Evolutionary conservation across 2,888 invertebrate species (phyloP), one percentile per base, ranked within the genome.

Genomic region (Bombyx huttoni): DNA sequence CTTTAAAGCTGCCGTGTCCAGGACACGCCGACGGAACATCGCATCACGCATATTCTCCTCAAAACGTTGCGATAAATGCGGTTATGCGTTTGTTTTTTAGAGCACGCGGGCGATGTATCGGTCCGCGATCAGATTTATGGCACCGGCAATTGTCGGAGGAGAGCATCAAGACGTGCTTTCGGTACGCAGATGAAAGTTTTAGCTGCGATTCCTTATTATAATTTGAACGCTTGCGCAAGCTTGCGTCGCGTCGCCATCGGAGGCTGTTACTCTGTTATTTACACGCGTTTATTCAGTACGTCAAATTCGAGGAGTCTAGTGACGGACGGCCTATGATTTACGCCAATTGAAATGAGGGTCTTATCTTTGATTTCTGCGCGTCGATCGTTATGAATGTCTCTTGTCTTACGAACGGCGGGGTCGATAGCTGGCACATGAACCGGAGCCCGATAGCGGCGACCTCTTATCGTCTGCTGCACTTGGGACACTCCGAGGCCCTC

Each of bases 391-490:
- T 47, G 47, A 12, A 49, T 48, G 47, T 47, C 49, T 52, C 47
- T 52, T 64, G 64, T 64, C 66, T 73, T 78, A 84, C 84, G 83
- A 84, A 82, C 84, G 83, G 73, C 62, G 73, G 67, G 86, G 83
- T 84, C 85, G 79, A 82, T 82, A 85, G 83, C 87, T 87, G 87
- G 81, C 86, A 76, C 69, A 73, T 84, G 86, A 82, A 81, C 85
- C 70, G 62, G 53, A 62, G 60, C 50, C 53, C 64, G 83, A 85
- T 83, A 84, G 72, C 65, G 70, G 62, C 62, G 73, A 60, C 70
- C 75, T 65, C 73, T 82, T 86, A 86, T 86, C 85, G 79, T 70
- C 62, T 78, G 65, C 66, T 76, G 81, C 81, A 76, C 81, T 78
- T 75, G 74, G 75, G 78, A 76, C 82, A 74, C 74, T 71, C 73